Evolutionary conservation across 2,797 vertebrate species (phyloP), one percentile per base, ranked within the genome.

Genomic region (Threskiornis aethiopicus): DNA sequence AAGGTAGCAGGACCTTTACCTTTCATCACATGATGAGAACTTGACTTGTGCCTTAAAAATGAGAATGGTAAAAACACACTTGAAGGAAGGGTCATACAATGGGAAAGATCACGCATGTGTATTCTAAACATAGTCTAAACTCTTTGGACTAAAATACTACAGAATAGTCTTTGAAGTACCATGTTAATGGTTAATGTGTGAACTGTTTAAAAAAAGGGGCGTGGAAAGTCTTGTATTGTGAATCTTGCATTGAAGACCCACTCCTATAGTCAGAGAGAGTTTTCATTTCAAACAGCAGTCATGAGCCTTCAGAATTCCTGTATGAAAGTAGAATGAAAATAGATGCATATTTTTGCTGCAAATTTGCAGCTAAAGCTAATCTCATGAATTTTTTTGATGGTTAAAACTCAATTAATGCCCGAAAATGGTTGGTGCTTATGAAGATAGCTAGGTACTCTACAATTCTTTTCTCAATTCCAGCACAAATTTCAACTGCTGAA

Each of bases 81-180:
- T 76, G 20, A 75, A 83, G 55, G 76, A 85, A 76, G 21, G 31
- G 11, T 49, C n/a, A 14, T 64, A 41, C 4, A 59, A 25, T 47
- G 22, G 5, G 31, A 11, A 52, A 49, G n/a, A 28, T 39, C 16
- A 57, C 1, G 1, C 0, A 0, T 20, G 10, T 0, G 0, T 41
- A 52, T 85, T 82, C 33, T 55, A 28, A 67, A 31, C 2, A 13
- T 17, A 41, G 3, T 26, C 12, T 62, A 64, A 85, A 58, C 4
- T 28, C 13, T 47, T 67, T 76, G 46, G 9, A 31, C 10, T 69
- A 59, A 59, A 82, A 26, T 33, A 33, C 6, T 41, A 26, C 17
- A 54, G 10, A 69, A 69, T 25, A 33, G 3, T 47, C 19, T 70
- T 70, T 78, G 47, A 58, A 75, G 13, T 52, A 16, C 11, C 0